These are phyloP conservation scores for Eupelmus urozonus DNA, from an alignment of 2,888 invertebrate genomes.

Conservation along the genomic window DNA sequence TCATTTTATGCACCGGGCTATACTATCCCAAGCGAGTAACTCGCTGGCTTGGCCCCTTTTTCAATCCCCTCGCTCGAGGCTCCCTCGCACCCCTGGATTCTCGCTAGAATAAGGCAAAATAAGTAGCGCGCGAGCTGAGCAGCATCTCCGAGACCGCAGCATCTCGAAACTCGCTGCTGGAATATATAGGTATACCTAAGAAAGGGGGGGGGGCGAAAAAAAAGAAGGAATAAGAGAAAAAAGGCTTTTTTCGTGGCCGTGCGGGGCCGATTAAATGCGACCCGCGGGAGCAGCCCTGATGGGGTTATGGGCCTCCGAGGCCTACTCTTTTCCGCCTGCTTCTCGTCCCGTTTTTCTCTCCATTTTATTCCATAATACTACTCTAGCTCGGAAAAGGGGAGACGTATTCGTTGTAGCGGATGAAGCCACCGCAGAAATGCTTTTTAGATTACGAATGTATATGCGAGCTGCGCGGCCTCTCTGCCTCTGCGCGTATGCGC, in stretches of 20 bases:
- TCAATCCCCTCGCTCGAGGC: slow-evolving; percentile 69
- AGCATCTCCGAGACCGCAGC: slow-evolving; percentile 39
- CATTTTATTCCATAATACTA: slow-evolving; percentile 76
- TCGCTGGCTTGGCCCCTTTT: slow-evolving; percentile 69
- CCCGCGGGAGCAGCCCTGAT: slow-evolving; percentile 78
- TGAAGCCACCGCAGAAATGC: slow-evolving; percentile 71
- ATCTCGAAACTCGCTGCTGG: slow-evolving; percentile 6
- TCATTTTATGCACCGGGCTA: slow-evolving; percentile 69
- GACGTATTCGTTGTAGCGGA: slow-evolving; percentile 73
- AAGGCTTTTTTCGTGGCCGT: too few relatives aligned
- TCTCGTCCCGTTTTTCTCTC: slow-evolving; percentile 73
- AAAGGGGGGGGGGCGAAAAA: background rate
- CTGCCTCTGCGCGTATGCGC: background rate
- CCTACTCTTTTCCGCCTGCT: slow-evolving; percentile 75
- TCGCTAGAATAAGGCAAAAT: slow-evolving; percentile 48
- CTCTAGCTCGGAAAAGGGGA: slow-evolving; percentile 57
- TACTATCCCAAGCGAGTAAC: slow-evolving; percentile 72
- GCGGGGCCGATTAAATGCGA: slow-evolving; percentile 70
- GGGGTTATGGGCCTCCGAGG: slow-evolving; percentile 81
- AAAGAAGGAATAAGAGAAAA: too few relatives aligned
- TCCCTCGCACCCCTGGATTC: slow-evolving; percentile 50
- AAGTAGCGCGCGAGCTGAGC: slow-evolving; percentile 40
- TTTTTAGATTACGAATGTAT: slow-evolving; percentile 72
- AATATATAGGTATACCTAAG: slow-evolving; percentile 18
- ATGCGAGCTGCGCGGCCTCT: background rate